phyloP scores from a whole-genome alignment of 2,113 vertebrate genomes.

The Dicerorhinus sumatrensis region DNA sequence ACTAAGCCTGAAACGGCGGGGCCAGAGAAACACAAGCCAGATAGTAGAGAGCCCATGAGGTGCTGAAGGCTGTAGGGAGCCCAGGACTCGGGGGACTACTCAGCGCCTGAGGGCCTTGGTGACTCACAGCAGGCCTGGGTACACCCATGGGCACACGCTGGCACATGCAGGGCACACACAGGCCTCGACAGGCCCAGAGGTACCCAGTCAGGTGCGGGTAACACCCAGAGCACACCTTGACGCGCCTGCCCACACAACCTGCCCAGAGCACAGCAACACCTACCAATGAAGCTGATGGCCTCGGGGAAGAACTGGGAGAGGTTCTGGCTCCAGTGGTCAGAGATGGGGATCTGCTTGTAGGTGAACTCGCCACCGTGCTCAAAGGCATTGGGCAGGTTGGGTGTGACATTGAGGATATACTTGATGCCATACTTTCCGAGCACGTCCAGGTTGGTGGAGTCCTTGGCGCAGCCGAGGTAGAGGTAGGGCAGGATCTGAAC shows the following conservation, averaged over 20 bases:
- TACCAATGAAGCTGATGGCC: slow-evolving; percentile 99
- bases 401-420: slow-evolving; percentile 99
- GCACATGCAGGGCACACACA: slow-evolving; percentile 61
- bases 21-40: background rate
- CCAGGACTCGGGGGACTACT: background rate
- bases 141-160: slow-evolving; percentile 60
- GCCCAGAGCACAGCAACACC: slow-evolving; percentile 80
- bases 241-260: background rate
- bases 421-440: slow-evolving; percentile 98
- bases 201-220: background rate
- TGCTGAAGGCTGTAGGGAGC: background rate
- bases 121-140: slow-evolving; percentile 58
- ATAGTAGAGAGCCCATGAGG: background rate
- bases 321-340: slow-evolving; percentile 99
- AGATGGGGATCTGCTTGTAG: slow-evolving; percentile 99
- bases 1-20: background rate
- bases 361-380: slow-evolving; percentile 98
- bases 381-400: slow-evolving; percentile 99
- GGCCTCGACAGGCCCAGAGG: slow-evolving; percentile 64
- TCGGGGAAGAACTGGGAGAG: slow-evolving; percentile 99
- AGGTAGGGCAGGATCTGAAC: slow-evolving; percentile 99
- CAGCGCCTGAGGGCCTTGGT: background rate
- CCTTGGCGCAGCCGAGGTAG: slow-evolving; percentile 99
- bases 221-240: slow-evolving; percentile 58
- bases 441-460: slow-evolving; percentile 97